Evolutionary conservation across 2,888 invertebrate species (phyloP), one percentile per base, ranked within the genome.

Genomic region (Caenorhabditis sinica): DNA sequence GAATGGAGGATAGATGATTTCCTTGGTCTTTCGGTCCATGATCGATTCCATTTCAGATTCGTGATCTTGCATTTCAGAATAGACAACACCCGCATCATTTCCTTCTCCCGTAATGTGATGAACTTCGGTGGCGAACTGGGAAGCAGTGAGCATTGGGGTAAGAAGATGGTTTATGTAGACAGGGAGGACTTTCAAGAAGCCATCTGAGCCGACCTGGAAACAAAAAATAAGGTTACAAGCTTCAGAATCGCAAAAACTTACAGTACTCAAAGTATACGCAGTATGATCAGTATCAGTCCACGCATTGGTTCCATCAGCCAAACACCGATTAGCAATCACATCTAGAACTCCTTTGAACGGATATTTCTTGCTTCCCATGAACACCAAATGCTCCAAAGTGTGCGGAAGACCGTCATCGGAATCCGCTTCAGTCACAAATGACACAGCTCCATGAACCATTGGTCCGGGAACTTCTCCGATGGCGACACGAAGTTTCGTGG

Each of bases 371-470:
- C 96, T 97, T 0, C 97, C 97, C 93, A 97, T 94, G 93, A 97
- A 97, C 68, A 97, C 95, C 15, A 97, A 94, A 94, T 97, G 97
- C 92, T 97, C 97, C 93, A 97, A 94, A 0, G 97, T 97, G 93
- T 97, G 97, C 0, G 97, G 97, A 75, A 97, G 93, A 2, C 97
- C 97, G 94, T 97, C 97, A 93, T 97, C 96, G 93, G 96, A 96
- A 91, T 95, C 95, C 0, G 97, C 96, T 94, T 97, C 96, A 6
- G 97, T 97, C 11, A 96, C 97, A 69, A 97, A 94, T 91, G 95
- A 95, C 93, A 97, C 96, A 93, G 95, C 96, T 74, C 97, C 96
- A 93, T 96, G 95, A 4, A 97, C 96, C 45, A 96, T 94, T n/a
- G 97, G 97, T 0, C 97, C 96, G 89, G 96, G 96, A 6, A 97